phyloP scores from a whole-genome alignment of 2,113 vertebrate species.

The Pimephales promelas region DNA sequence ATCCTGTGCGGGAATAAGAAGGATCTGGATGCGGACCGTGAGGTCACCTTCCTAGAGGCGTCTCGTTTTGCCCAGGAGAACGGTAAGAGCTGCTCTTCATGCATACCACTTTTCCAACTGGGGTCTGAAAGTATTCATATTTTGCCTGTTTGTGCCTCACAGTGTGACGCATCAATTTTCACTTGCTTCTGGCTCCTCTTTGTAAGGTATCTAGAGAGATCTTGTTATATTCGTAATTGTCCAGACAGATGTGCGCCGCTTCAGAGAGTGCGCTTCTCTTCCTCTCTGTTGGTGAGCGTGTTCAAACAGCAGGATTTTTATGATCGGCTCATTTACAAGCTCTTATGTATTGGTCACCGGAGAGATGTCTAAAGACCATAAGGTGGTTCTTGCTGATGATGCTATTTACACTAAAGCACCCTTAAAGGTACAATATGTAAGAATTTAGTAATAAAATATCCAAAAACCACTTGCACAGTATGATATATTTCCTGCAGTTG shows the following conservation, averaged over 20 bases:
- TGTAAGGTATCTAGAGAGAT: neutral
- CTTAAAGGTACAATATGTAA: too few relatives aligned
- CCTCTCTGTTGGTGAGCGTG: neutral
- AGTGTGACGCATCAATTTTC: neutral
- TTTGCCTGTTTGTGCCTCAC: neutral
- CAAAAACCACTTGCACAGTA: too few relatives aligned
- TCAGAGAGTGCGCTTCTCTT: neutral
- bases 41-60: conserved; percentile 92
- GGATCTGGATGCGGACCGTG: conserved; percentile 88
- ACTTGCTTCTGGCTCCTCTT: neutral
- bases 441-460: too few relatives aligned
- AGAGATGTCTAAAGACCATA: neutral
- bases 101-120: neutral
- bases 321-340: neutral
- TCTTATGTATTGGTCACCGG: neutral
- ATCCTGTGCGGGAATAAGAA: conserved; percentile 95
- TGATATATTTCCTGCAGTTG: too few relatives aligned
- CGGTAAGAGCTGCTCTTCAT: conserved; percentile 66
- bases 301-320: neutral
- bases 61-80: conserved; percentile 94
- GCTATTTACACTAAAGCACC: neutral
- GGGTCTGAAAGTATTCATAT: neutral
- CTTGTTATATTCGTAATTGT: neutral
- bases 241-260: neutral
- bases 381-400: conserved; percentile 4